These are phyloP conservation scores for Nesidiocoris tenuis DNA, from an alignment of 2,888 invertebrate species.

Conservation along the genomic window DNA sequence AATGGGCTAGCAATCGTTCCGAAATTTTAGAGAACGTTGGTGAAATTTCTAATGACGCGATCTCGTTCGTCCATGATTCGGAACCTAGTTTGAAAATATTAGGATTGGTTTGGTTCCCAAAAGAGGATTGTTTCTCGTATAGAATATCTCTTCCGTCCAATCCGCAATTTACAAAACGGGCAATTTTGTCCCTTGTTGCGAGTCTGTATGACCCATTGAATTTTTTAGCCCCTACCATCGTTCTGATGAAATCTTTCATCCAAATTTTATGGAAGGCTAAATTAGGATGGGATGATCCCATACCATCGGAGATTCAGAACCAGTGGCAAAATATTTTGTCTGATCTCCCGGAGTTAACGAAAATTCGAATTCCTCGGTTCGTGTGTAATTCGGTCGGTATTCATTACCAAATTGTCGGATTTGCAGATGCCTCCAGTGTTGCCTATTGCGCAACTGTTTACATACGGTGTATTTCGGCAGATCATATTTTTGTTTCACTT, in stretches of 20 bases:
- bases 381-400: not conserved
- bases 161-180: slow-evolving; percentile 44
- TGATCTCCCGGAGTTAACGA: slow-evolving; percentile 1
- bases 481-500: not conserved
- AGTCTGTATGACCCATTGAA: slow-evolving; percentile 10
- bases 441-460: slow-evolving; percentile 26
- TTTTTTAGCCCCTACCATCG: slow-evolving; percentile 10
- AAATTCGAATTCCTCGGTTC: slow-evolving; percentile 20
- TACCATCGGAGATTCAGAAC: not conserved
- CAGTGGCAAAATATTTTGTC: slow-evolving; percentile 1
- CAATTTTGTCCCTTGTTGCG: slow-evolving; percentile 41
- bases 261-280: too few relatives aligned
- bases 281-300: slow-evolving; percentile 17
- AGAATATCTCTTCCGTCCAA: slow-evolving; percentile 12
- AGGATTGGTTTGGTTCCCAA: slow-evolving; percentile 47
- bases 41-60: too few relatives aligned
- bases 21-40: not conserved
- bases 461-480: not conserved
- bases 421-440: slow-evolving; percentile 15
- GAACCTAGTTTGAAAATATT: too few relatives aligned
- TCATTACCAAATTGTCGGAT: slow-evolving; percentile 6
- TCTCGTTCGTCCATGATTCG: too few relatives aligned
- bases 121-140: slow-evolving; percentile 45
- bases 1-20: slow-evolving; percentile 34
- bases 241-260: too few relatives aligned